These are phyloP conservation scores for Sebastes fasciatus DNA, from an alignment of 2,113 vertebrate species.

Conservation along the genomic window DNA sequence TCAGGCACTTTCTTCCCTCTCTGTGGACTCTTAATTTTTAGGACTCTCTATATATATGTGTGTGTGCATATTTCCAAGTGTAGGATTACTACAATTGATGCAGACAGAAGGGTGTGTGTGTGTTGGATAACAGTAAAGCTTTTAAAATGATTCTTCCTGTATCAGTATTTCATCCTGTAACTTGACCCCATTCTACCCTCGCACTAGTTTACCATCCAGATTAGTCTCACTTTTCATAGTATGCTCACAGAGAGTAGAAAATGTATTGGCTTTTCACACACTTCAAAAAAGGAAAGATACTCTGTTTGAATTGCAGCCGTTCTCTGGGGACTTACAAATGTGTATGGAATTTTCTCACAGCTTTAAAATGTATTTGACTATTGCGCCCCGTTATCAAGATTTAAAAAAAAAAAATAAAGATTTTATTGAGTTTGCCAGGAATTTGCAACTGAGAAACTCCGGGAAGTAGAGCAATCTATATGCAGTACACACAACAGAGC, in stretches of 20 bases:
- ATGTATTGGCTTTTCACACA: neutral
- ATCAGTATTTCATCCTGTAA: slow-evolving; percentile 45
- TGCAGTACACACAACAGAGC: neutral
- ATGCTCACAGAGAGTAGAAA: neutral
- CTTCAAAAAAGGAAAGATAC: slow-evolving; percentile 1
- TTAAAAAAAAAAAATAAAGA: slow-evolving; percentile 28
- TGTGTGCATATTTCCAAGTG: slow-evolving; percentile 8
- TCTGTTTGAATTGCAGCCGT: slow-evolving; percentile 4
- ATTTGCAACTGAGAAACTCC: slow-evolving; percentile 16
- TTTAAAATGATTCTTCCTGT: slow-evolving; percentile 43
- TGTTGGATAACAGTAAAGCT: slow-evolving; percentile 11
- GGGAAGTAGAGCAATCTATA: slow-evolving; percentile 10
- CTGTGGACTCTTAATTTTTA: slow-evolving; percentile 47
- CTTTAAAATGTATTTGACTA: slow-evolving; percentile 18
- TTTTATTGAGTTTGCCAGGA: slow-evolving; percentile 20
- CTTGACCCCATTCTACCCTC: slow-evolving; percentile 15
- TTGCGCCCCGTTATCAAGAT: neutral
- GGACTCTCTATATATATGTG: slow-evolving; percentile 5
- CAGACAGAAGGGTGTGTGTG: slow-evolving; percentile 1
- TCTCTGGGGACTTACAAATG: neutral
- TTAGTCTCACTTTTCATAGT: slow-evolving; percentile 10
- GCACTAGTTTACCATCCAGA: slow-evolving; percentile 26
- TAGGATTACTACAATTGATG: slow-evolving; percentile 14
- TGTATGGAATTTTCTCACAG: neutral
- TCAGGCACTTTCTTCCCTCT: slow-evolving; percentile 51